Percentiles rank a stretch among this genome's conserved stretches.
These are phyloP conservation scores for Nesidiocoris tenuis DNA, from an alignment of 2,888 invertebrate species.

Conservation along the genomic window DNA sequence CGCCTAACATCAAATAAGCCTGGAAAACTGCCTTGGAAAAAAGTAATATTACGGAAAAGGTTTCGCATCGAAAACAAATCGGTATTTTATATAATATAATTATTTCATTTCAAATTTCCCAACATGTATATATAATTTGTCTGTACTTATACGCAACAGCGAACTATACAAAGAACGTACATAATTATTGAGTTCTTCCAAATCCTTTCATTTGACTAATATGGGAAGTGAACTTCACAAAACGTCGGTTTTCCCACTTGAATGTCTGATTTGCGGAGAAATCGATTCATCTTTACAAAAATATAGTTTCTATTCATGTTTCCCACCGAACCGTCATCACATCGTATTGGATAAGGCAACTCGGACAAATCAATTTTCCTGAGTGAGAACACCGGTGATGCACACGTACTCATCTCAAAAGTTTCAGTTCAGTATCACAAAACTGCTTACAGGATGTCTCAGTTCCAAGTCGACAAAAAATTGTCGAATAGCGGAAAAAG, in stretches of 20 bases:
- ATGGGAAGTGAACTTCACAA: neutral
- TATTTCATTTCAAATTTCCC: constrained; percentile 50
- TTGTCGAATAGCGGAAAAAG: too few relatives aligned
- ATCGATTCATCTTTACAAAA: constrained; percentile 39
- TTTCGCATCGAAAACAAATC: neutral
- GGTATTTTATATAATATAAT: constrained; percentile 30
- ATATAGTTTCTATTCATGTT: constrained; percentile 44
- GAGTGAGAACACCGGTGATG: neutral
- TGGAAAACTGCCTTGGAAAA: too few relatives aligned
- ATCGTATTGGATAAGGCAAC: constrained; percentile 46
- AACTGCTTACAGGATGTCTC: neutral
- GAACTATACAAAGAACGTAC: constrained; percentile 45
- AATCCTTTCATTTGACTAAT: constrained; percentile 15
- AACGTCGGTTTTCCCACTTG: too few relatives aligned
- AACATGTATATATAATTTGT: constrained; percentile 49
- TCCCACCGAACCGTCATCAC: constrained; percentile 46
- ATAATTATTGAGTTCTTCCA: constrained; percentile 13
- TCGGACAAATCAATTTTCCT: constrained; percentile 16
- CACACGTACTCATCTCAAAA: neutral
- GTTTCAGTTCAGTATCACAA: neutral
- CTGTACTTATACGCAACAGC: constrained; percentile 44
- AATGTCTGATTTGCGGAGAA: too few relatives aligned
- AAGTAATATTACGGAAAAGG: too few relatives aligned
- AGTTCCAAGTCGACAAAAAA: too few relatives aligned
- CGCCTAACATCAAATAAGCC: neutral